A percentile compares a stretch with the other conserved stretches of the same genome.
These are phyloP conservation scores for Macrochelys suwanniensis DNA, from an alignment of 2,797 vertebrate genomes.

Conservation along the genomic window DNA sequence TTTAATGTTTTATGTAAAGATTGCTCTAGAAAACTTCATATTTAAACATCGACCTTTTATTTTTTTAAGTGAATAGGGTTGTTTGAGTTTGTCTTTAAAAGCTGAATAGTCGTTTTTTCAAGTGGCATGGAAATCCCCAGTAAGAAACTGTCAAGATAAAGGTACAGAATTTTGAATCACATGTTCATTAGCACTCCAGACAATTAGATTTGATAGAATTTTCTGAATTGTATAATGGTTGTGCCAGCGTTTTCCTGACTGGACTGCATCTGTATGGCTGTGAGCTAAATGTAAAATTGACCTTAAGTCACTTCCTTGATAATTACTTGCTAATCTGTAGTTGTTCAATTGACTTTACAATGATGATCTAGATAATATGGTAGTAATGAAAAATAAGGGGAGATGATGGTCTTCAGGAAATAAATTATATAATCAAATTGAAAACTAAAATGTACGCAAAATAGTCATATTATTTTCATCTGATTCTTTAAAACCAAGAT, in stretches of 20 bases:
- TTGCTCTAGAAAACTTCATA: neutral
- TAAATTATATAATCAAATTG: neutral
- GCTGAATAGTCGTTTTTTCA: neutral
- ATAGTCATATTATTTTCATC: neutral
- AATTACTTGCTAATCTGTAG: constrained; percentile 26
- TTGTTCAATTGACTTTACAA: constrained; percentile 15
- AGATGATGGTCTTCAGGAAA: neutral
- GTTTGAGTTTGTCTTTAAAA: constrained; percentile 2
- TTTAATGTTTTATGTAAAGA: neutral
- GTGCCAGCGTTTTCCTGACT: constrained; percentile 2
- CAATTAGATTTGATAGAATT: constrained; percentile 47
- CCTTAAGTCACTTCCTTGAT: constrained; percentile 39
- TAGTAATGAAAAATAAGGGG: neutral
- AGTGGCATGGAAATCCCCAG: neutral
- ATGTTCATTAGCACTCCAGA: constrained; percentile 9
- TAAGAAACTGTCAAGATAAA: constrained; percentile 35
- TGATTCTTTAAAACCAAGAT: constrained; percentile 26
- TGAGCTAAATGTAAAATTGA: constrained; percentile 31
- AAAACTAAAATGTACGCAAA: neutral
- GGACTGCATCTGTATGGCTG: constrained; percentile 25
- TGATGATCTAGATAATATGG: neutral
- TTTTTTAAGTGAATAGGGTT: neutral
- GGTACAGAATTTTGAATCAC: constrained; percentile 36
- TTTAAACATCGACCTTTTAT: neutral
- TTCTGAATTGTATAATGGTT: constrained; percentile 2